phyloP scores from a whole-genome alignment of 2,888 invertebrate genomes.

The Coleophora flavipennella region DNA sequence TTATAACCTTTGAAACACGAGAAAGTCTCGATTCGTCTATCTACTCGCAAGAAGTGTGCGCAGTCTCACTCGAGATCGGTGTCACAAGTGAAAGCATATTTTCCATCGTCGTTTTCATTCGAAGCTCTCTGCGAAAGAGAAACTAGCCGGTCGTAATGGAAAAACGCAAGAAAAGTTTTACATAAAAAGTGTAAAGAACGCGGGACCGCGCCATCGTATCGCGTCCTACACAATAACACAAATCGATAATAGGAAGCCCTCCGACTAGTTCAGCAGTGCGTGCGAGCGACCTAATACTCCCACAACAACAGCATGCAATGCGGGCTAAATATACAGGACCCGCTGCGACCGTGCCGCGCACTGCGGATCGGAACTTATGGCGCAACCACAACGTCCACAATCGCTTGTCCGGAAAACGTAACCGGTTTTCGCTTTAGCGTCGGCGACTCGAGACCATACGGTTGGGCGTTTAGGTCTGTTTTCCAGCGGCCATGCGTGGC shows the following conservation, averaged over 20 bases:
- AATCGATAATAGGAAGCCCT: conserved; percentile 71
- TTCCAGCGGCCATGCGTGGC: conserved; percentile 23
- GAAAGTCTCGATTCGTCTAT: no score
- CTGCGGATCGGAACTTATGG: conserved; percentile 55
- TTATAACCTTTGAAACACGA: no score
- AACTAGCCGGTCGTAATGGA: conserved; percentile 36
- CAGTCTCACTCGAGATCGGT: conserved; percentile 15
- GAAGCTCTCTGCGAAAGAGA: conserved; percentile 52
- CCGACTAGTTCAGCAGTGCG: conserved; percentile 72
- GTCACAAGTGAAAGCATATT: conserved; percentile 46
- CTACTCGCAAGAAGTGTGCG: no score
- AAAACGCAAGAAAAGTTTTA: conserved; percentile 41
- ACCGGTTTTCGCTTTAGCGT: conserved; percentile 42
- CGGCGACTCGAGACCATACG: conserved; percentile 33
- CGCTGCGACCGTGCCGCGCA: conserved; percentile 40
- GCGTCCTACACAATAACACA: conserved; percentile 56
- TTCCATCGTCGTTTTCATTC: conserved; percentile 43
- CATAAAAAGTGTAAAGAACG: conserved; percentile 39
- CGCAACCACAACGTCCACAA: conserved; percentile 60
- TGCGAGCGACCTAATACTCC: conserved; percentile 71
- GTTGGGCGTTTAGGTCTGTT: conserved; percentile 26
- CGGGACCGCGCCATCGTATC: conserved; percentile 30
- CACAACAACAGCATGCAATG: conserved; percentile 62
- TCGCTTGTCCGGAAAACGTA: conserved; percentile 57
- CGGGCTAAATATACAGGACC: conserved; percentile 68